phyloP scores from a whole-genome alignment of 2,888 invertebrate species.

The Morinoia aosen region DNA sequence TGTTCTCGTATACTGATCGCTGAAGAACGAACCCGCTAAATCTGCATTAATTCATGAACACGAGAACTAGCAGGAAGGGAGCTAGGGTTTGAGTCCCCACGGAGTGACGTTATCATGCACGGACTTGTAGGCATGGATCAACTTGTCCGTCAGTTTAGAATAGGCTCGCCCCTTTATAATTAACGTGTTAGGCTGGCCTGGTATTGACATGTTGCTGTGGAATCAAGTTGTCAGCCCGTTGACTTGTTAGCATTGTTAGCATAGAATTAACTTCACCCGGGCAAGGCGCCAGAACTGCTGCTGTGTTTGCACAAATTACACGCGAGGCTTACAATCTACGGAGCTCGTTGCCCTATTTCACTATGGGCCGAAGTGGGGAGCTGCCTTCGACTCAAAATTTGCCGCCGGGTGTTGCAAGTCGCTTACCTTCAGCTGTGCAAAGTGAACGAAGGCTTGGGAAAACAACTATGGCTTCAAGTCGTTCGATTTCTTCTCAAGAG shows the following conservation, averaged over 20 bases:
- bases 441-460: too few relatives aligned
- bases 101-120: neutral
- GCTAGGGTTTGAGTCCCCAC: neutral
- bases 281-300: neutral
- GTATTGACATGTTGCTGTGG: neutral
- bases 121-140: neutral
- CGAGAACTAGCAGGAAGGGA: neutral
- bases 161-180: neutral
- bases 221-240: constrained; percentile 1
- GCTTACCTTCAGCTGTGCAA: neutral
- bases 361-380: neutral
- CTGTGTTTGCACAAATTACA: neutral
- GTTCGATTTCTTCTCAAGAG: too few relatives aligned
- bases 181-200: neutral
- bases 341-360: neutral
- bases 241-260: neutral
- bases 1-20: neutral
- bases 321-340: neutral
- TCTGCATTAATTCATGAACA: neutral
- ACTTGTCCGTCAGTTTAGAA: neutral
- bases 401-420: neutral
- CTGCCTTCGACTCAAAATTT: neutral
- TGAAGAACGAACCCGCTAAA: neutral
- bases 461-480: too few relatives aligned
- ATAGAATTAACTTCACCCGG: neutral